Base-by-base conservation (phyloP, 1,140 invertebrate species). In the Drosophila kepulauana region DNA sequence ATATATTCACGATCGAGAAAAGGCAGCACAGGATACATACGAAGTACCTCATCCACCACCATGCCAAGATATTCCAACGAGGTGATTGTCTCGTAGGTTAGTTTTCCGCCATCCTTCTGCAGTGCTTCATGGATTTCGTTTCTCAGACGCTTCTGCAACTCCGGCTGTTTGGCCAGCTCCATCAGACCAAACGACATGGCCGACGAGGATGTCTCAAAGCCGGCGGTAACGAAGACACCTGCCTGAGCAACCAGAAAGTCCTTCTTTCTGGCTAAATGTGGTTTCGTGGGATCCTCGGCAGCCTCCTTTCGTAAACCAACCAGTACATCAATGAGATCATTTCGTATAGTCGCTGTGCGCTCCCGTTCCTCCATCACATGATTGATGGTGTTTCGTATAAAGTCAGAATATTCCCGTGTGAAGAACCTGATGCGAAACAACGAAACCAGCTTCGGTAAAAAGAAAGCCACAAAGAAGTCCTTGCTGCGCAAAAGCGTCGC, bases 201-300 rank as follows among this genome's bases (percentile, higher is more conserved):
- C 4, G 95, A 95, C 0, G 96, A 95, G 0, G 96, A 96, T 0
- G 97, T 97, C 89, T 97, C 96, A 62, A 95, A 96, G 5, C 96
- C 96, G 46, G 96, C 96, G 1, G 95, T 92, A 58, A 96, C 96
- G 80, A 97, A 97, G 0, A 95, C 93, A 10, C 95, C 95, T 0
- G 94, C 95, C 88, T 96, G 95, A 3, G 95, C 94, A 8, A 95
- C 93, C 84, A 96, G 94, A 59, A 93, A 91, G 69, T 95, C 93
- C 25, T 65, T 62, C 5, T 70, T 61, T 0, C 58, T 20, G 0
- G 94, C 94, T 58, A 79, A 51, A 15, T 86, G 78, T 0, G 81
- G 67, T 11, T 85, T 75, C 2, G 58, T n/a, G 0, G 79, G 77
- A 11, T 90, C 70, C 7, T 16, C 49, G 2, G 62, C 64, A 0